Conservation (phyloP, 1,140 invertebrate genomes). For the Temnothorax curvispinosus region DNA sequence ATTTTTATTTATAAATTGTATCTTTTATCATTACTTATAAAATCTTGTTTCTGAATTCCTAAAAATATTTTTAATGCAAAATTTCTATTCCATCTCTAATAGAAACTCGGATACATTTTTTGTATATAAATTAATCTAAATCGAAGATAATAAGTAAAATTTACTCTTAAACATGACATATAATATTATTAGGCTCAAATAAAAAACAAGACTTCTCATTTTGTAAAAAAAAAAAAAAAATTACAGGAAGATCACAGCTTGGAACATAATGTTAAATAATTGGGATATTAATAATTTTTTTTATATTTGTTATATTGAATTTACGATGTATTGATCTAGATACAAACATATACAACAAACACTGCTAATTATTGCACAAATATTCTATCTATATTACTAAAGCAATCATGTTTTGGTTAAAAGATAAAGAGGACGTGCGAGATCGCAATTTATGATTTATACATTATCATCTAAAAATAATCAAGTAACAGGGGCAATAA, state of each 20-base stretch:
- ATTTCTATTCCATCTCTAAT: neutral
- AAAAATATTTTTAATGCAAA: neutral
- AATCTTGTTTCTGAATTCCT: neutral
- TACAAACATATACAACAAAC: neutral
- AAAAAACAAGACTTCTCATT: slow-evolving; percentile 12
- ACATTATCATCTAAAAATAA: slow-evolving; percentile 17
- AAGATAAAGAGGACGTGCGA: slow-evolving; percentile 13
- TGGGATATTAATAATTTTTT: neutral
- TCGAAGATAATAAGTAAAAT: slow-evolving; percentile 9
- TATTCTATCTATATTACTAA: neutral
- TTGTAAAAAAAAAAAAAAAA: neutral
- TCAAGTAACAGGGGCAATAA: neutral
- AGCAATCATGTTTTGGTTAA: slow-evolving; percentile 6
- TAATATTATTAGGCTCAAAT: slow-evolving; percentile 11
- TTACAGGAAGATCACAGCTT: neutral
- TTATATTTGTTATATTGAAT: slow-evolving; percentile 27
- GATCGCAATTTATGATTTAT: slow-evolving; percentile 18
- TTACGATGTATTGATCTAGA: neutral
- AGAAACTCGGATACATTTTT: neutral
- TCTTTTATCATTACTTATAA: neutral
- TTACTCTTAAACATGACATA: slow-evolving; percentile 43
- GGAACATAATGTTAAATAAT: slow-evolving; percentile 1
- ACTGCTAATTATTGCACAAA: slow-evolving; percentile 31
- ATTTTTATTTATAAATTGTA: neutral
- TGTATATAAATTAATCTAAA: neutral